Base-by-base conservation (phyloP, 1,140 invertebrate species). In the Ips typographus region DNA sequence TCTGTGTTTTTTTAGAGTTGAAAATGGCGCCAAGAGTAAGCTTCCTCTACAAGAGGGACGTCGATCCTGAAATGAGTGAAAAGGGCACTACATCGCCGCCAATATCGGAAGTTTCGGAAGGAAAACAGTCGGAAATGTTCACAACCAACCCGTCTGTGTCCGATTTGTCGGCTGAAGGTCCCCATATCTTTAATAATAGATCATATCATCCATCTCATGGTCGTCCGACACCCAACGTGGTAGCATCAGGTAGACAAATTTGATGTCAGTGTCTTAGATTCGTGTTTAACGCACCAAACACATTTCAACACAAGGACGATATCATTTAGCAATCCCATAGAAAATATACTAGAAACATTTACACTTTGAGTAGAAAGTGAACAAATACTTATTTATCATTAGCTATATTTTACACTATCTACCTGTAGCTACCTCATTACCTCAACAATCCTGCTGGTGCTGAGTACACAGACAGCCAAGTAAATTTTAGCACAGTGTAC, bases 161-260 rank as follows among this genome's bases (percentile, higher is more conserved):
- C 6, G 68, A 39, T 8, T 55, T 38, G 4, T 37, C 65, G 44
- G 67, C 44, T 41, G 69, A 64, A 71, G 69, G 69, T 71, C 69
- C 69, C n/a, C 72, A 71, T 56, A 73, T 73, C 53, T 73, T 73
- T 68, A 68, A 64, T 69, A 73, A 73, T 68, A 71, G 63, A 73
- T 66, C 69, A 66, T 73, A 68, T 73, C 72, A 73, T 65, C 70
- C 70, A 69, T 71, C 70, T 71, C 70, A 65, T 66, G 70, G 72
- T 71, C 72, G 70, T 52, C 66, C 72, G 41, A 73, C 72, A 43
- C 72, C 72, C 41, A 61, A 44, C 63, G 64, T 60, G 65, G 56
- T 64, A 64, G 72, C 67, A 65, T 58, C 72, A 73, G 72, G 72
- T 73, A 73, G 68, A 68, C 22, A 22, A 22, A 22, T 22, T 22